Evolutionary conservation across 2,888 invertebrate genomes (phyloP).

Genomic region (Doris montereyensis): DNA sequence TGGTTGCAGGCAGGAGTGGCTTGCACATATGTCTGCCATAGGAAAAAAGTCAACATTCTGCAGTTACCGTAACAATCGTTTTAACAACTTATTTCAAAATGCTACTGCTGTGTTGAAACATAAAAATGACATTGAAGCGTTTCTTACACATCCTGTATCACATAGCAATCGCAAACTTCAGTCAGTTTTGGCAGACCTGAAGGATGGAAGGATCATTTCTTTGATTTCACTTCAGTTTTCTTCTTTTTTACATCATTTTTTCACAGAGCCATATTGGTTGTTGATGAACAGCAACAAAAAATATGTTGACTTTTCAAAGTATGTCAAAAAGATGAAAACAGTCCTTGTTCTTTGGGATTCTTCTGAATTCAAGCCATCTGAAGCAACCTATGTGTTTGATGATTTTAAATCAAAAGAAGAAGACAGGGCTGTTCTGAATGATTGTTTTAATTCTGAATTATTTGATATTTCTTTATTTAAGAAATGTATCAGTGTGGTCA

Average conservation of each 20-base stretch:
- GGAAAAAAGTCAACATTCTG: neutral
- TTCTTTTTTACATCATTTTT: neutral
- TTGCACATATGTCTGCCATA: neutral
- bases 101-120: neutral
- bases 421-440: too few relatives aligned
- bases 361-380: too few relatives aligned
- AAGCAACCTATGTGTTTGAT: too few relatives aligned
- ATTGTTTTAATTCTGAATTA: too few relatives aligned
- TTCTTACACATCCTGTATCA: neutral
- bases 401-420: too few relatives aligned
- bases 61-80: neutral
- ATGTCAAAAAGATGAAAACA: too few relatives aligned
- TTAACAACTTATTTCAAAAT: conserved; percentile 1
- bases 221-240: neutral
- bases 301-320: neutral
- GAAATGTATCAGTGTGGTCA: too few relatives aligned
- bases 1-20: neutral
- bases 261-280: neutral
- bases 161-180: neutral
- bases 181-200: neutral
- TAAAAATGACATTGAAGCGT: neutral
- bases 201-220: neutral
- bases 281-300: neutral
- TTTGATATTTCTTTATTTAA: too few relatives aligned
- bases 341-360: too few relatives aligned